Percentiles rank a stretch among this genome's conserved stretches.
These are phyloP conservation scores for Diorhabda carinulata DNA, from an alignment of 1,140 invertebrate species.

Conservation along the genomic window DNA sequence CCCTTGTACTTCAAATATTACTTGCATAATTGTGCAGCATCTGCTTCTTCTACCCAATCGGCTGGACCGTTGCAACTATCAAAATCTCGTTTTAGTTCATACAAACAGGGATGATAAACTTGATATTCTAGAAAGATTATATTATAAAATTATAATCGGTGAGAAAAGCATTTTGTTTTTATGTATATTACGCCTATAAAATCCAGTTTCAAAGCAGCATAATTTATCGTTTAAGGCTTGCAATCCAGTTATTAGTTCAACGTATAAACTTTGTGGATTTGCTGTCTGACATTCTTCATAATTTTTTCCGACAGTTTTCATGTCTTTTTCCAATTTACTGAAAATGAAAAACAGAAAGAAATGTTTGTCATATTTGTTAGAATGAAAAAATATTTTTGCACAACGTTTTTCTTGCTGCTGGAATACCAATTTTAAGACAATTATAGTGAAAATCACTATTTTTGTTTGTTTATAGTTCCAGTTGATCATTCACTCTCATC, in stretches of 20 bases:
- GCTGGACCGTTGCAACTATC: conserved; percentile 41
- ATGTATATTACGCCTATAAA: conserved; percentile 4
- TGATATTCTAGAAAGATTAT: conserved; percentile 24
- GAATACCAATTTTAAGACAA: too few species aligned
- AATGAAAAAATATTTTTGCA: not conserved
- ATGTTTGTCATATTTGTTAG: not conserved
- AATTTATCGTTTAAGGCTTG: not conserved
- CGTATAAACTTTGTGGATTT: not conserved
- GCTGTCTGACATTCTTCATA: not conserved
- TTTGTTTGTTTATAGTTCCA: too few species aligned
- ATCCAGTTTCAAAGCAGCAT: not conserved
- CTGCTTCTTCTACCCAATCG: conserved; percentile 44
- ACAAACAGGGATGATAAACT: conserved; percentile 34
- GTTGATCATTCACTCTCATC: too few species aligned
- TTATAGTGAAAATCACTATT: too few species aligned
- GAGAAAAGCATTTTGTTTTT: not conserved
- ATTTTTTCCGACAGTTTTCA: not conserved
- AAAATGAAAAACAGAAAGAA: not conserved
- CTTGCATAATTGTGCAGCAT: conserved; percentile 34
- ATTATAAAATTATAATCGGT: not conserved
- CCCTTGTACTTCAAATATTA: conserved; percentile 12
- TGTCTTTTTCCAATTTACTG: not conserved
- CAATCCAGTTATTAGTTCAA: not conserved
- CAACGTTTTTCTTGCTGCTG: too few species aligned
- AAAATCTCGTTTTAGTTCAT: conserved; percentile 40